Evolutionary conservation across 1,140 invertebrate genomes (phyloP), one percentile per base, ranked within the genome.

Genomic region (Lasioglossum albipes): DNA sequence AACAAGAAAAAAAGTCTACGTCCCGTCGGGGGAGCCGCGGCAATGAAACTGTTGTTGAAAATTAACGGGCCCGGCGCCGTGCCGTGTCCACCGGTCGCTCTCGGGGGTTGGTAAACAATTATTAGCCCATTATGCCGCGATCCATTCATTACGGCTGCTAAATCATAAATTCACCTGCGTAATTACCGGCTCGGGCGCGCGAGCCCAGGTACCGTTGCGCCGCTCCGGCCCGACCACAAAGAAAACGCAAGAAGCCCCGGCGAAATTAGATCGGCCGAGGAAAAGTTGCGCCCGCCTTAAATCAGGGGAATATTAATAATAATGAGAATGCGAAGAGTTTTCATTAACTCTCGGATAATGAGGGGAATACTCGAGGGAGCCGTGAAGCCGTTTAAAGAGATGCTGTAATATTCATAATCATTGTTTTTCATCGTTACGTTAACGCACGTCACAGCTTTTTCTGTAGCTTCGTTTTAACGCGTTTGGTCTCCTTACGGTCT

Each of bases 51-150:
- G 69, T 65, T 73, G 76, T 54, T 49, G 41, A 54, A 72, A 79
- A 79, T 73, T 73, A 79, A 79, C 76, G 76, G 54, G 3, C 7
- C 22, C 18, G 10, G 1, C n/a, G 18, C 36, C 22, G n/a, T n/a
- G 4, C 52, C n/a, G 52, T 36, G 61, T 49, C 2, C 68, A 42
- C 18, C 54, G 18, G 10, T 13, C 16, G 13, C 16, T 52, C 49
- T 13, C 49, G n/a, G 41, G 45, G 20, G 69, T 36, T 54, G 61
- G 45, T 73, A 73, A 79, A 79, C 76, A 79, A 79, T 79, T 79
- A 79, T 79, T 73, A 79, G 61, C 59, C 69, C 59, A 54, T 79
- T 79, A 57, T 65, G n/a, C 54, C 57, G 45, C 57, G 18, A 22
- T n/a, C 66, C 61, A 57, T 79, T 79, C 72, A 79, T 78, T 72